A percentile compares a stretch with the other conserved stretches of the same genome.
Conservation (phyloP, 2,797 vertebrate species). For the Delichon dasypus region DNA sequence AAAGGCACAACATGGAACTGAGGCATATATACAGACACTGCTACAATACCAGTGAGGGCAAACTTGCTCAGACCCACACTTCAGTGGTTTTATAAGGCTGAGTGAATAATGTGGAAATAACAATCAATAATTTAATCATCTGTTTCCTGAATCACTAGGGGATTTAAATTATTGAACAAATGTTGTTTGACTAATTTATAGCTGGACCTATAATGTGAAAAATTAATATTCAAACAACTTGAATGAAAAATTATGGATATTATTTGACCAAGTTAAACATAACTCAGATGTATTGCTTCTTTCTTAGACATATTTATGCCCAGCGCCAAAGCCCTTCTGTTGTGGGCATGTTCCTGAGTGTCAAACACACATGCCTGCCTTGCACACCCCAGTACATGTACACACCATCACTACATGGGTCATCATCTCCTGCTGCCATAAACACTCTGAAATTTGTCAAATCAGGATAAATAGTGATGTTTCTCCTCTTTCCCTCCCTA, state of each 20-base stretch:
- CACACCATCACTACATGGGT: too few relatives aligned
- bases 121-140: background rate
- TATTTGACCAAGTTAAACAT: background rate
- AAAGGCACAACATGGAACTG: background rate
- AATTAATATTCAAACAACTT: background rate
- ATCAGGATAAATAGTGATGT: background rate
- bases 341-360: background rate
- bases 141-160: background rate
- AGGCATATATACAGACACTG: too few relatives aligned
- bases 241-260: background rate
- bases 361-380: background rate
- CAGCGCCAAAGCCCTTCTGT: background rate
- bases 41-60: background rate
- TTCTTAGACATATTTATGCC: background rate
- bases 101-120: background rate
- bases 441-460: background rate
- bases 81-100: background rate
- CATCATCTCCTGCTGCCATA: background rate
- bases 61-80: background rate
- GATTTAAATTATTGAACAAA: background rate
- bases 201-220: background rate
- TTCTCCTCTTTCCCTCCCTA: background rate
- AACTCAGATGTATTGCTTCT: background rate
- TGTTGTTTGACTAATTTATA: background rate
- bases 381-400: fast-evolving